Evolutionary conservation across 2,888 invertebrate genomes (phyloP).

Genomic region (Gortyna flavago): DNA sequence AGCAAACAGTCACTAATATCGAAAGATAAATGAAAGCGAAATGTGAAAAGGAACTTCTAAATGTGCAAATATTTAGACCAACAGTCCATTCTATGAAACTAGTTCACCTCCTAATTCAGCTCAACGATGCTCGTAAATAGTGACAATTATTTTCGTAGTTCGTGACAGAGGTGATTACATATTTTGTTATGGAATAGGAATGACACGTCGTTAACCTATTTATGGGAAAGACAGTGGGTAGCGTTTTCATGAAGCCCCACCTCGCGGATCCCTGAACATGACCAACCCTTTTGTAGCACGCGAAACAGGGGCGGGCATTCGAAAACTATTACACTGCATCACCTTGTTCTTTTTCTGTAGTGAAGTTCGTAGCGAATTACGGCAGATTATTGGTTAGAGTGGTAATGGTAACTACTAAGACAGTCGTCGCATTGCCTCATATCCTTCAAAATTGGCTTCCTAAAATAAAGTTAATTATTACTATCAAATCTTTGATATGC

Average conservation of each 20-base stretch:
- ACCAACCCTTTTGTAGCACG: slow-evolving; percentile 81
- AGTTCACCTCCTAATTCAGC: slow-evolving; percentile 53
- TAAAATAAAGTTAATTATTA: slow-evolving; percentile 26
- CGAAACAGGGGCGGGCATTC: slow-evolving; percentile 66
- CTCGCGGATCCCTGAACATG: slow-evolving; percentile 71
- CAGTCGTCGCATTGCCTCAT: neutral
- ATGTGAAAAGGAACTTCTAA: slow-evolving; percentile 31
- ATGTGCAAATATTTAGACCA: slow-evolving; percentile 57
- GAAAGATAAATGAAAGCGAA: slow-evolving; percentile 53
- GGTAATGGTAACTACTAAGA: neutral
- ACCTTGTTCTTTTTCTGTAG: slow-evolving; percentile 20
- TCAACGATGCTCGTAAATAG: slow-evolving; percentile 60
- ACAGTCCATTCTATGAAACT: slow-evolving; percentile 53
- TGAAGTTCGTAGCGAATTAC: neutral
- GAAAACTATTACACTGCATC: slow-evolving; percentile 23
- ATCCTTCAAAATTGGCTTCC: neutral
- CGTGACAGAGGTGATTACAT: slow-evolving; percentile 75
- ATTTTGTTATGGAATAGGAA: slow-evolving; percentile 70
- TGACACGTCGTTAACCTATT: slow-evolving; percentile 79
- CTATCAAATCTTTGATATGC: slow-evolving; percentile 21
- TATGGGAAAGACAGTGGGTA: slow-evolving; percentile 71
- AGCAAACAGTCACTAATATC: slow-evolving; percentile 22
- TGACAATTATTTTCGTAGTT: slow-evolving; percentile 69
- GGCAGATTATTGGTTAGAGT: neutral
- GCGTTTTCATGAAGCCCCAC: slow-evolving; percentile 72